Base-by-base conservation (phyloP, 1,140 invertebrate species). In the Zaprionus nigranus region DNA sequence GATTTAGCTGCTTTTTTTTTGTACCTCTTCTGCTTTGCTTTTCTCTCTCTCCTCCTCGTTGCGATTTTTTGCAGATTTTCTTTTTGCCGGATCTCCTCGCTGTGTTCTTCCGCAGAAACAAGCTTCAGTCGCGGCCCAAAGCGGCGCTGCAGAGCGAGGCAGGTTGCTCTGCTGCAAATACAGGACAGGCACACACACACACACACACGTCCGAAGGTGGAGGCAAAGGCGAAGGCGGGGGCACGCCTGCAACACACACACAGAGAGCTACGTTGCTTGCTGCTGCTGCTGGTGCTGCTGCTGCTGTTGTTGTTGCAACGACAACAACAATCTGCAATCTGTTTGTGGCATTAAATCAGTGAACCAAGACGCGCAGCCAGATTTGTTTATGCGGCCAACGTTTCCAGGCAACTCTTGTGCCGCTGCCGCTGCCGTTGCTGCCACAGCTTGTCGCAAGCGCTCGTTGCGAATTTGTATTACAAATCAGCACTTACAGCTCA, bases 331-430 rank as follows among this genome's bases (percentile, higher is more conserved):
- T 88, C 84, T 88, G 85, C 84, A 88, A 88, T 88, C 84, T 88
- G 85, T 88, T 88, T 88, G 84, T 84, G 84, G 84, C 84, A 88
- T 90, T 88, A 88, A 88, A 90, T 88, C 85, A 90, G 85, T 88
- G 85, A 88, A 88, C 71, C 85, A 88, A 88, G 81, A 88, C 85
- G 84, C 81, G 78, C 79, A 82, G 77, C 83, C 81, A 88, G 84
- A 88, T 88, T 88, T 88, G 85, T 88, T 88, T 88, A 90, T 86
- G 79, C 75, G 58, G 65, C 78, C 62, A 43, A 38, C 61, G 36
- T 58, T 49, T 51, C 53, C 40, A 46, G 22, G 15, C 58, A 51
- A 36, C 51, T 56, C 13, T 38, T 38, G 43, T 34, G 53, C 43
- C 15, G 68, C 49, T 49, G 69, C n/a, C 24, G 15, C 20, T 40